These are phyloP conservation scores for Malurus splendens DNA, from an alignment of 2,797 vertebrate species.

Conservation along the genomic window DNA sequence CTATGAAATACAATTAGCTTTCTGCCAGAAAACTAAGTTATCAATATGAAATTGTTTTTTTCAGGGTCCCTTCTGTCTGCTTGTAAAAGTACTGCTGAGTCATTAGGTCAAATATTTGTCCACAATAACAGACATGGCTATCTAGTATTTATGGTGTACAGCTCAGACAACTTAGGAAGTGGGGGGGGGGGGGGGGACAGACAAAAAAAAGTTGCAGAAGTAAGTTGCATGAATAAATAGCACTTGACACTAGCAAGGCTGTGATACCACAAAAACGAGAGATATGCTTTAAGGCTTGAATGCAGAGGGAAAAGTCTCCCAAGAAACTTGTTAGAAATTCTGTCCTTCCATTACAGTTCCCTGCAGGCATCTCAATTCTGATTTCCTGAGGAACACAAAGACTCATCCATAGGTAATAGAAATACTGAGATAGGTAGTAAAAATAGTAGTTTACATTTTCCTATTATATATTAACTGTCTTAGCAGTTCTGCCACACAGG, in stretches of 20 bases:
- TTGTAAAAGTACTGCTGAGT: neutral
- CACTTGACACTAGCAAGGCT: neutral
- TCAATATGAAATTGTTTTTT: neutral
- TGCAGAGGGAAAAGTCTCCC: neutral
- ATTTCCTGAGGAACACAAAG: neutral
- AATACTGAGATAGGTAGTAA: neutral
- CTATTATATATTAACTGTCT: neutral
- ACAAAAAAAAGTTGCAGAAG: neutral
- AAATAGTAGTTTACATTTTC: neutral
- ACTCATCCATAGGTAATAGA: neutral
- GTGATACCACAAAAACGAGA: neutral
- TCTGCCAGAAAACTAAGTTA: neutral
- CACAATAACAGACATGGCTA: neutral
- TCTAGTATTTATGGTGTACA: neutral
- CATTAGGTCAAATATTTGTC: neutral
- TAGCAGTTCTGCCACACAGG: neutral
- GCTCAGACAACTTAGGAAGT: neutral
- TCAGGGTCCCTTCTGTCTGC: neutral
- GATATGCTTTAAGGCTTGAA: neutral
- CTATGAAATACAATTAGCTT: neutral
- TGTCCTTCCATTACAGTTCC: neutral
- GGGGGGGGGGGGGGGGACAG: accelerated
- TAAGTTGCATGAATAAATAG: neutral
- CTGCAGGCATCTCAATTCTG: neutral
- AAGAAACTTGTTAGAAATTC: neutral